Percentiles rank a stretch among this genome's conserved stretches.
phyloP scores from a whole-genome alignment of 2,113 vertebrate species.

The Illadopsis cleaveri region DNA sequence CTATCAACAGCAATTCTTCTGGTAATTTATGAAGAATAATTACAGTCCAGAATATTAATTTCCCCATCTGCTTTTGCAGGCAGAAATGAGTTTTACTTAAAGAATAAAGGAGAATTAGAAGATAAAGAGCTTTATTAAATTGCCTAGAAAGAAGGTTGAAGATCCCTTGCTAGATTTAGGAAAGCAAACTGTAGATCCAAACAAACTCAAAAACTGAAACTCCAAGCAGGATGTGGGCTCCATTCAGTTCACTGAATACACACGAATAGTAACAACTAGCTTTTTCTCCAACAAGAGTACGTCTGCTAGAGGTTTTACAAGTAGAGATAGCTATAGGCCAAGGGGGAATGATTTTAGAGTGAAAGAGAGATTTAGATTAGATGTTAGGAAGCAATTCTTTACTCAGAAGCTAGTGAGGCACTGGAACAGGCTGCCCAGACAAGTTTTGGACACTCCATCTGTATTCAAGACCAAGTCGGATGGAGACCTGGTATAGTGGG shows the following conservation, averaged over 20 bases:
- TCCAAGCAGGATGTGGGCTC: not conserved
- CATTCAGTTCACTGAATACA: not conserved
- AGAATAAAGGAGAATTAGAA: not conserved
- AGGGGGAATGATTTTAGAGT: not conserved
- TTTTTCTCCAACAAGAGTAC: not conserved
- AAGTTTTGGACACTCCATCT: not conserved
- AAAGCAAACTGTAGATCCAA: not conserved
- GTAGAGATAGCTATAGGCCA: not conserved
- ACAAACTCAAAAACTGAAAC: not conserved
- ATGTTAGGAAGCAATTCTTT: not conserved
- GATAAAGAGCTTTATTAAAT: not conserved
- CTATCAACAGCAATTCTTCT: not conserved
- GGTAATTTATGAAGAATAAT: not conserved
- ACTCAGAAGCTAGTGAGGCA: not conserved
- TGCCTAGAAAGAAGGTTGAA: not conserved
- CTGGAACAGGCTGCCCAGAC: not conserved
- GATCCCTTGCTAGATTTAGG: not conserved
- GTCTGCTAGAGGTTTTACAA: not conserved
- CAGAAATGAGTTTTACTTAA: not conserved
- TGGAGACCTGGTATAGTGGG: accelerated
- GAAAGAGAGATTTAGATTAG: not conserved
- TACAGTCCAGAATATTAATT: not conserved
- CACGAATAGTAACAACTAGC: not conserved
- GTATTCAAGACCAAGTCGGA: accelerated
- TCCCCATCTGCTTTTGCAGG: not conserved